These are phyloP conservation scores for Drosophila subsilvestris DNA, from an alignment of 2,888 invertebrate species.

Conservation along the genomic window DNA sequence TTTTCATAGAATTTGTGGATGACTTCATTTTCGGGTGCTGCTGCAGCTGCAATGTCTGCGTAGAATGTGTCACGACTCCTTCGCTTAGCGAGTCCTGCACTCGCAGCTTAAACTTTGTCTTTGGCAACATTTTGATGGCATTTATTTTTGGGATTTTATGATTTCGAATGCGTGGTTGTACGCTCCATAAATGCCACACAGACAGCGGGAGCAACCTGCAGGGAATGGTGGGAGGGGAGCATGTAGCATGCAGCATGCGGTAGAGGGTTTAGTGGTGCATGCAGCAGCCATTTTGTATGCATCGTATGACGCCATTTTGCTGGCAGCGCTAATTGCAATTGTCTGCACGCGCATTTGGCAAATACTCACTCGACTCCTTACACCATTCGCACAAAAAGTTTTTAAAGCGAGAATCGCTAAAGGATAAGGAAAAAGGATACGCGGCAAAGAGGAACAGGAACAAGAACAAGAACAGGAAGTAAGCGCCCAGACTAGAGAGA, in stretches of 20 bases:
- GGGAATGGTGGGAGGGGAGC: slow-evolving; percentile 5
- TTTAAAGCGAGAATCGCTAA: slow-evolving; percentile 8
- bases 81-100: neutral
- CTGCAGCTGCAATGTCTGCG: slow-evolving; percentile 50
- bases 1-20: slow-evolving; percentile 56
- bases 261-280: neutral
- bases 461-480: slow-evolving; percentile 6
- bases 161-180: slow-evolving; percentile 57
- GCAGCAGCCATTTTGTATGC: slow-evolving; percentile 43
- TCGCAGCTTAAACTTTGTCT: slow-evolving; percentile 60
- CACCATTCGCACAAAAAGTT: slow-evolving; percentile 17
- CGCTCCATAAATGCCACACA: slow-evolving; percentile 50
- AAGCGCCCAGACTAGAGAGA: slow-evolving; percentile 6
- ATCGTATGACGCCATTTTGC: slow-evolving; percentile 54
- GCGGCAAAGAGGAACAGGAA: neutral
- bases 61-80: slow-evolving; percentile 18
- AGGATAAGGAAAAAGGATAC: neutral
- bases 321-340: slow-evolving; percentile 53
- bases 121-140: slow-evolving; percentile 64
- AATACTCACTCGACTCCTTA: slow-evolving; percentile 18
- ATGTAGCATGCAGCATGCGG: neutral
- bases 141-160: slow-evolving; percentile 78
- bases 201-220: slow-evolving; percentile 11
- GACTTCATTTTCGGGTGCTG: slow-evolving; percentile 63
- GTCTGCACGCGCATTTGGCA: slow-evolving; percentile 48